Conservation (phyloP, 37 sponge, comb jelly and placozoan species). For the Cliona cf. orientalis region DNA sequence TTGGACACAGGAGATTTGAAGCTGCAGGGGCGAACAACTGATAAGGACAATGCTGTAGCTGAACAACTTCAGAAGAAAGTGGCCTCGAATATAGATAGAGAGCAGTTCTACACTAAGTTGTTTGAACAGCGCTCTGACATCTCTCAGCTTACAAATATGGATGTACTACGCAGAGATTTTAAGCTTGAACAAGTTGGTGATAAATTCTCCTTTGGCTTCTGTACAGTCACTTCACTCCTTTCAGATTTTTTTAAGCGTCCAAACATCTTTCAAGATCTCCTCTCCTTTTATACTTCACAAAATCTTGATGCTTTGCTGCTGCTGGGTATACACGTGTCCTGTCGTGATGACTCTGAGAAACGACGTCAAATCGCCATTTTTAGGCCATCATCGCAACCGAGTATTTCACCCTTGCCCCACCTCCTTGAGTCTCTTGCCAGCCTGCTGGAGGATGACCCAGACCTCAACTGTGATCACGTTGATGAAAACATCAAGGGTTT, state of each 20-base stretch:
- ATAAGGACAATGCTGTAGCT: conserved; percentile 53
- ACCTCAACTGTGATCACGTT: conserved; percentile 25
- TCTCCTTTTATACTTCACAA: conserved; percentile 7
- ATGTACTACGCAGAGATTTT: conserved; percentile 68
- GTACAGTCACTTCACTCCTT: conserved; percentile 33
- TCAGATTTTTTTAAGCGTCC: conserved; percentile 24
- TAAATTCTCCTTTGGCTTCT: conserved; percentile 36
- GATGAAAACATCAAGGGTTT: neutral
- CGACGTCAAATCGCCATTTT: conserved; percentile 43
- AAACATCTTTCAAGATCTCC: conserved; percentile 1
- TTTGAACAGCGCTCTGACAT: conserved; percentile 39
- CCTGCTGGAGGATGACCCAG: conserved; percentile 26
- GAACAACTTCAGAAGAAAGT: neutral
- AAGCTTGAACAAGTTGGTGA: conserved; percentile 34
- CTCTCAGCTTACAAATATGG: conserved; percentile 12
- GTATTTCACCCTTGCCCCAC: no score
- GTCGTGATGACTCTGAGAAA: neutral
- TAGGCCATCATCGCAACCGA: conserved; percentile 8
- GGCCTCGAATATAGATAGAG: neutral
- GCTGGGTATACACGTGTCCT: conserved; percentile 15
- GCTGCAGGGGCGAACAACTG: conserved; percentile 36
- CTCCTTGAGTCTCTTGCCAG: conserved; percentile 41
- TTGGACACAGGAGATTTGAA: conserved; percentile 71
- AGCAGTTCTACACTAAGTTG: conserved; percentile 48
- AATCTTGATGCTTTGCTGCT: conserved; percentile 22